Percentiles rank a stretch among this genome's conserved stretches.
These are phyloP conservation scores for Drosophila ironensis DNA, from an alignment of 1,140 invertebrate genomes.

Conservation along the genomic window DNA sequence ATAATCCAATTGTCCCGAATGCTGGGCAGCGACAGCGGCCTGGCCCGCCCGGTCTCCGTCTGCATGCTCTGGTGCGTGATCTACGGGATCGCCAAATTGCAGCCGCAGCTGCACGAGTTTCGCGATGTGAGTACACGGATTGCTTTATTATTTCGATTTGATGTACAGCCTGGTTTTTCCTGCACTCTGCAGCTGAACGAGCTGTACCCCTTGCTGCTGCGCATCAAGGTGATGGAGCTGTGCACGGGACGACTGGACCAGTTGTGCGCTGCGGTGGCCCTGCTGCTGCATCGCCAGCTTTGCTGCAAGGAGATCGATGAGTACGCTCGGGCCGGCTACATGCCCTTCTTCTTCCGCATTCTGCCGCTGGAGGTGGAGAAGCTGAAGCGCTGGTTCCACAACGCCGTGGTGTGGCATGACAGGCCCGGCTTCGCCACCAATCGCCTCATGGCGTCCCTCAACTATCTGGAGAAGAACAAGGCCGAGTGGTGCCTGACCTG, in stretches of 20 bases:
- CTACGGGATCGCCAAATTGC: neutral
- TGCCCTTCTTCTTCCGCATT: conserved; percentile 4
- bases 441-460: neutral
- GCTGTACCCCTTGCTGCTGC: neutral
- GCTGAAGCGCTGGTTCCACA: neutral
- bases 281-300: conserved; percentile 8
- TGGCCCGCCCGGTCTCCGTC: conserved; percentile 11
- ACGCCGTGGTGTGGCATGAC: neutral
- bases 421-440: neutral
- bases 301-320: conserved; percentile 8
- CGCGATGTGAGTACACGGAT: conserved; percentile 18
- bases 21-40: neutral
- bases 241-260: neutral
- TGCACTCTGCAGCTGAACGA: conserved; percentile 2
- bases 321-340: conserved; percentile 9
- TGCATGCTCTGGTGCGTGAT: conserved; percentile 28
- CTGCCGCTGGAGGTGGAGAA: neutral
- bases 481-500: neutral
- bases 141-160: no score
- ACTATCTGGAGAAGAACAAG: neutral
- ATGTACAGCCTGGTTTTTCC: no score
- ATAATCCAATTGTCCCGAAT: conserved; percentile 1
- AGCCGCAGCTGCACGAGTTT: conserved; percentile 5
- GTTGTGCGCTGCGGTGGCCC: neutral
- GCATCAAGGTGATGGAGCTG: neutral